Conservation (phyloP, 2,888 invertebrate genomes). For the Macrophya alboannulata region DNA sequence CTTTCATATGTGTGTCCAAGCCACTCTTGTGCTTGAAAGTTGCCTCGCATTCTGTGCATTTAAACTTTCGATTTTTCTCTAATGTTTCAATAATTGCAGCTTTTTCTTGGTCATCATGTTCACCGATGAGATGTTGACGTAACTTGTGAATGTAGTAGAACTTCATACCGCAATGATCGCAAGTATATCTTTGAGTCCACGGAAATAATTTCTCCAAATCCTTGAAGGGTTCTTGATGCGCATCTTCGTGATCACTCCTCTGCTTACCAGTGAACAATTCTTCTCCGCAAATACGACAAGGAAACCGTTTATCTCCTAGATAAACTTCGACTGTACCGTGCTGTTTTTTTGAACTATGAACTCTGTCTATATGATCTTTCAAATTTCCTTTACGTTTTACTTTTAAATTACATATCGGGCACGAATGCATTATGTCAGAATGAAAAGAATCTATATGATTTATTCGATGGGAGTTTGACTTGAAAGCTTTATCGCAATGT, state of each 20-base stretch:
- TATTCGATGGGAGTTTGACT: slow-evolving; percentile 39
- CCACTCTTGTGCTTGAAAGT: slow-evolving; percentile 31
- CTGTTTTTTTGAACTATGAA: slow-evolving; percentile 27
- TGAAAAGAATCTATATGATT: slow-evolving; percentile 50
- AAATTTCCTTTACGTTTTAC: slow-evolving; percentile 37
- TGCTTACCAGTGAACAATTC: slow-evolving; percentile 19
- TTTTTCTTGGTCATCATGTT: slow-evolving; percentile 24
- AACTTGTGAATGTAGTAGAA: slow-evolving; percentile 43
- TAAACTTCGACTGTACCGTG: neutral
- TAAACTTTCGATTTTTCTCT: slow-evolving; percentile 35
- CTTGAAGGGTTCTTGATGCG: slow-evolving; percentile 16
- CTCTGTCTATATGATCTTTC: slow-evolving; percentile 32
- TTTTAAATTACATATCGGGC: slow-evolving; percentile 36
- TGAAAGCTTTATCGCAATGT: slow-evolving; percentile 49
- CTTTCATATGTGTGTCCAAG: slow-evolving; percentile 31
- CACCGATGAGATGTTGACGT: slow-evolving; percentile 23
- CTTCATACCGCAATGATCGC: slow-evolving; percentile 45
- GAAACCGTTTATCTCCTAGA: slow-evolving; percentile 27
- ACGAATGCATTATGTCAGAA: slow-evolving; percentile 37
- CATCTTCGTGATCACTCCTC: slow-evolving; percentile 16
- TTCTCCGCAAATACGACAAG: slow-evolving; percentile 23
- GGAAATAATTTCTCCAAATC: slow-evolving; percentile 43
- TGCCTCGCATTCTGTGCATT: slow-evolving; percentile 39
- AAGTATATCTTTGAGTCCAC: slow-evolving; percentile 38
- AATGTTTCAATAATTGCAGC: slow-evolving; percentile 27